These are phyloP conservation scores for Pheosia tremula DNA, from an alignment of 2,888 invertebrate genomes.

Conservation along the genomic window DNA sequence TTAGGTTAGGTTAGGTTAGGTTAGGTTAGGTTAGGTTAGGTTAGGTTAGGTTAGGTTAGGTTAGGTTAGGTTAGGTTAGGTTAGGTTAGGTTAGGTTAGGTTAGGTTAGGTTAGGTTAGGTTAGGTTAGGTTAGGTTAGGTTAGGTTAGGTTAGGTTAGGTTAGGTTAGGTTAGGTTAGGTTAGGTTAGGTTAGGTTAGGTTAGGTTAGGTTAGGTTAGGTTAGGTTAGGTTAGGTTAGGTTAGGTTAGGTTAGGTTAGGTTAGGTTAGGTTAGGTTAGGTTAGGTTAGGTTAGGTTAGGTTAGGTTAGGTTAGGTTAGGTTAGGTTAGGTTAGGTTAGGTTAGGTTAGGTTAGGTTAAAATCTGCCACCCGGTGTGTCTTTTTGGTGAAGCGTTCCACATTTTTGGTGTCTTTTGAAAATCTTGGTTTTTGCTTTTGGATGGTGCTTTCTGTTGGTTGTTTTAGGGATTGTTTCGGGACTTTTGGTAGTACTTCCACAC, in stretches of 20 bases:
- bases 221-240: constrained; percentile 9
- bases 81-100: constrained; percentile 16
- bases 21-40: too few species aligned
- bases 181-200: constrained; percentile 13
- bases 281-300: constrained; percentile 16
- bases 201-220: constrained; percentile 12
- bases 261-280: constrained; percentile 16
- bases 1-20: constrained; percentile 2
- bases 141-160: not conserved
- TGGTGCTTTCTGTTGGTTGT: too few species aligned
- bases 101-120: constrained; percentile 16
- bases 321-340: not conserved
- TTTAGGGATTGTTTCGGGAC: too few species aligned
- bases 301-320: constrained; percentile 16
- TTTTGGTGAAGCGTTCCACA: too few species aligned
- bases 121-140: too few species aligned
- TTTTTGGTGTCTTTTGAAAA: too few species aligned
- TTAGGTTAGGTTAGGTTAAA: too few species aligned
- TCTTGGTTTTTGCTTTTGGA: too few species aligned
- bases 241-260: constrained; percentile 11
- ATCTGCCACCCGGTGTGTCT: too few species aligned
- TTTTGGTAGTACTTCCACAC: too few species aligned
- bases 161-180: constrained; percentile 13
- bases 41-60: constrained; percentile 14
- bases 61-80: constrained; percentile 16